Evolutionary conservation across 1,140 invertebrate species (phyloP), one percentile per base, ranked within the genome.

Genomic region (Lysiphlebus fabarum): DNA sequence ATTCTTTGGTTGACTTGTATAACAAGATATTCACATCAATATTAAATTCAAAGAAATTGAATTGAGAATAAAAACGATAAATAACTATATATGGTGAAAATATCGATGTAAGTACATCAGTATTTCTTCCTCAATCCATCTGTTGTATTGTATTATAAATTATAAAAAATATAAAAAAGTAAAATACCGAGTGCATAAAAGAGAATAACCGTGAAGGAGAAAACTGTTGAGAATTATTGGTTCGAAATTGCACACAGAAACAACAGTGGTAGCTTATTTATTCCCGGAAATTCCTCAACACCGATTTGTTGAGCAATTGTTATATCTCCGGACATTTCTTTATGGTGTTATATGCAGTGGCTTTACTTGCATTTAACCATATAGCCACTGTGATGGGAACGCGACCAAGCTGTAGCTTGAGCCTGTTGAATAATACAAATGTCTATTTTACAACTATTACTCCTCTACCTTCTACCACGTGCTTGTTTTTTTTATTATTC

Each of bases 231-330:
- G 62, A 61, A 64, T 63, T 55, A 58, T 58, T 44, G 47, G 12
- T 57, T 1, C 50, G 36, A 45, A 34, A 7, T 3, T 12, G 58
- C 38, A 7, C 12, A 12, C 26, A 10, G 36, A 7, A 50, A 33
- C 41, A 37, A 43, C 56, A 34, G 34, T 36, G 43, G 36, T 49
- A 14, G 43, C 50, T 61, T 61, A 60, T 63, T 65, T 65, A 65
- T 65, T 67, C 59, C 63, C 59, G 65, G 62, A 67, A 67, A 63
- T 58, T 41, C 51, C 47, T 45, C 44, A 43, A 40, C 59, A 42
- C 59, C 61, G 59, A 65, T 65, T 64, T 65, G 65, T 65, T 67
- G 54, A 65, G 65, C 61, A 67, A 67, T 67, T 63, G 59, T 65
- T 65, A 49, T 51, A 17, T 54, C 48, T 11, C 40, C 42, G 17